A percentile compares a stretch with the other conserved stretches of the same genome.
Evolutionary conservation across 2,113 vertebrate species (phyloP).

Genomic region (Nothobranchius kuhntae): DNA sequence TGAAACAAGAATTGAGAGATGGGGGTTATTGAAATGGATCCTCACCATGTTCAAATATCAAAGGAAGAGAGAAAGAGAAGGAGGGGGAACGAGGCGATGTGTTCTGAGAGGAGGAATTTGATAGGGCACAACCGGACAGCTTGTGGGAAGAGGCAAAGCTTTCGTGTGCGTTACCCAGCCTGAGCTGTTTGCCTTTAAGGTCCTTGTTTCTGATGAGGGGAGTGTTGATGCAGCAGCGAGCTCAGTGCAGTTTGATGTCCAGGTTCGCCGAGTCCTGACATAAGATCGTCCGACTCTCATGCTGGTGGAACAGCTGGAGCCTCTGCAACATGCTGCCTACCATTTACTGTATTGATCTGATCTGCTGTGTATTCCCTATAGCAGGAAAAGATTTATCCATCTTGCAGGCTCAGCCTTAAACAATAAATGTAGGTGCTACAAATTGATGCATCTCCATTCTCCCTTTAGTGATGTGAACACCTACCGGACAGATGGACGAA

Average conservation of each 20-base stretch:
- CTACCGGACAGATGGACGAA: neutral
- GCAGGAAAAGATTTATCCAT: constrained; percentile 11
- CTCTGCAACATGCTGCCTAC: constrained; percentile 30
- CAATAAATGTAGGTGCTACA: constrained; percentile 8
- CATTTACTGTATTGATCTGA: constrained; percentile 40
- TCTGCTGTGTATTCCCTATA: constrained; percentile 2
- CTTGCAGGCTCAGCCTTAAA: constrained; percentile 14
- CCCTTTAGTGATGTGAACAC: constrained; percentile 9
- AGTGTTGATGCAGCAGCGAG: constrained; percentile 38
- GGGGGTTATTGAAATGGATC: constrained; percentile 63
- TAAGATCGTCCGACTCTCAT: constrained; percentile 36
- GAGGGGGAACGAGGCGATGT: constrained; percentile 15
- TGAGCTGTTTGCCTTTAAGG: constrained; percentile 54
- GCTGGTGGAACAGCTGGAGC: constrained; percentile 22
- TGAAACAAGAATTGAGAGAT: constrained; percentile 66
- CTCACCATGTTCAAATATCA: constrained; percentile 45
- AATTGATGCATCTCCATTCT: constrained; percentile 2
- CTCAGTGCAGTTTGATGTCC: constrained; percentile 50
- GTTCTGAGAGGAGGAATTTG: constrained; percentile 41
- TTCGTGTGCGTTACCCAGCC: constrained; percentile 36
- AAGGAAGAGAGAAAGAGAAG: constrained; percentile 9
- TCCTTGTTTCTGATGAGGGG: constrained; percentile 47
- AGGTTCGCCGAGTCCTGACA: constrained; percentile 49
- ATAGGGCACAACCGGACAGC: constrained; percentile 38
- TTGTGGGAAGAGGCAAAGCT: constrained; percentile 37